A percentile compares a stretch with the other conserved stretches of the same genome.
Conservation (phyloP, 1,140 invertebrate species). For the Chionoecetes opilio region DNA sequence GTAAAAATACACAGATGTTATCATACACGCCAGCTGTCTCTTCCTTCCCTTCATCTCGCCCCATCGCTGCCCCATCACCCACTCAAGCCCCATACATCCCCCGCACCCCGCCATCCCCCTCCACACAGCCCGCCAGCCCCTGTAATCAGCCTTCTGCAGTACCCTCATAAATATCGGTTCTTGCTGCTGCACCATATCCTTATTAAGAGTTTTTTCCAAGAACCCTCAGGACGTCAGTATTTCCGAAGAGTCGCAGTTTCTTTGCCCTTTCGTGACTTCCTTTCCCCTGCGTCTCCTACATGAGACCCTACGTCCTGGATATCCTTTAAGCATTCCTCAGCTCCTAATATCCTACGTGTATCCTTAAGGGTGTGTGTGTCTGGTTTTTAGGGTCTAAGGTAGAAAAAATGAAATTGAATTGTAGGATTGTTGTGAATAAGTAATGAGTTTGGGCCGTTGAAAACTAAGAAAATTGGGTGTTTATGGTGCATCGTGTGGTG, state of each 20-base stretch:
- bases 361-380: not conserved
- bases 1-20: too few relatives aligned
- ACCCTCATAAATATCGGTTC: constrained; percentile 10
- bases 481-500: too few relatives aligned
- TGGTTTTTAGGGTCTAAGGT: too few relatives aligned
- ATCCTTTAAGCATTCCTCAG: too few relatives aligned
- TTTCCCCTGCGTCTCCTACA: not conserved
- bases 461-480: too few relatives aligned
- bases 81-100: constrained; percentile 14
- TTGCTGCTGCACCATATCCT: constrained; percentile 2
- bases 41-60: not conserved
- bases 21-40: too few relatives aligned
- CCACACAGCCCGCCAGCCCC: not conserved
- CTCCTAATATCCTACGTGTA: too few relatives aligned
- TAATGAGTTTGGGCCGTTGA: too few relatives aligned
- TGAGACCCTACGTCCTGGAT: not conserved
- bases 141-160: constrained; percentile 6
- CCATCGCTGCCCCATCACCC: not conserved
- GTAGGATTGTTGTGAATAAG: too few relatives aligned
- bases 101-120: not conserved
- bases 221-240: not conserved
- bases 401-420: too few relatives aligned
- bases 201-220: not conserved
- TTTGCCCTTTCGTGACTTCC: not conserved
- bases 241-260: constrained; percentile 4